Base-by-base conservation (phyloP, 2,797 vertebrate species). In the Gallirallus australis region DNA sequence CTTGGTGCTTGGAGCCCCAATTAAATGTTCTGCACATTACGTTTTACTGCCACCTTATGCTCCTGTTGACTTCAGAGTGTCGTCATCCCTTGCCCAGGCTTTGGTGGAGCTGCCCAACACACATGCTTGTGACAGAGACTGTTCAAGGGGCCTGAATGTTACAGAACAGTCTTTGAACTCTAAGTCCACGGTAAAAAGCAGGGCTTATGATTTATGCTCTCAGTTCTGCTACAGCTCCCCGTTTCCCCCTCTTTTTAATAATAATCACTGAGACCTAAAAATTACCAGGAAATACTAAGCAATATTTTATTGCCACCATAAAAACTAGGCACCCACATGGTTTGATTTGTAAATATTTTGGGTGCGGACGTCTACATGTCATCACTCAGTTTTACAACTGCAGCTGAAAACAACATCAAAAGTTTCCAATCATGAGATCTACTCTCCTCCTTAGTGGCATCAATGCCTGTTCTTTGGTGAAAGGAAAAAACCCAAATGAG, bases 321-420 rank as follows among this genome's bases (percentile, higher is more conserved):
- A 90, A 91, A 94, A 23, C n/a, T 14, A 84, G 19, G 48, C 64
- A 69, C 52, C 37, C 48, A 77, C 21, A 42, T 12, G 47, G 39
- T 33, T 66, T 72, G 35, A 73, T 94, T 66, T 89, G 63, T 79
- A 96, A 94, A 73, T 82, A 85, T 80, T 84, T 50, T 54, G 60
- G 71, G 81, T 7, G 37, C 0, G 3, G 88, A 73, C n/a, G 86
- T 33, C 17, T 84, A 60, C 33, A 12, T 72, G 71, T 94, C 86
- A 92, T 82, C 89, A 77, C 35, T 69, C 50, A 20, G 33, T 68
- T 90, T 94, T 96, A 94, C 86, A 90, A 75, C 45, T 80, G 60
- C 48, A 40, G 66, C 89, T 94, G 80, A 96, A 93, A 81, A 92
- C 0, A 0, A 81, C 88, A 91, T 92, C 39, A 73, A 27, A 82